Evolutionary conservation across 2,888 invertebrate genomes (phyloP), one percentile per base, ranked within the genome.

Genomic region (Diplolepis rosae): DNA sequence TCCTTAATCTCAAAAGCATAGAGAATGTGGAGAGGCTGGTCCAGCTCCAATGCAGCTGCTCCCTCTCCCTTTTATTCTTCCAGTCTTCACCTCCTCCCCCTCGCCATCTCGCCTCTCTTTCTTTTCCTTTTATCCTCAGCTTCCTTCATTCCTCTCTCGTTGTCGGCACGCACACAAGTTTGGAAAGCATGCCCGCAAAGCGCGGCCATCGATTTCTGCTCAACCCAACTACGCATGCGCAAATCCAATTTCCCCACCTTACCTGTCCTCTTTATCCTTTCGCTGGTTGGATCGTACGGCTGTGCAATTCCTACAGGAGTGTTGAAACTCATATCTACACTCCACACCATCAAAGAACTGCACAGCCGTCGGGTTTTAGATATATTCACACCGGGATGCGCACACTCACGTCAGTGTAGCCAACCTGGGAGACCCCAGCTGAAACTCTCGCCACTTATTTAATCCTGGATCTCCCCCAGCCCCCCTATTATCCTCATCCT

Each of bases 171-270:
- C 27, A 54, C 54, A 30, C 15, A 32, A 1, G 5, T 13, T 13
- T 68, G 73, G 67, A 72, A 71, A 68, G 69, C 61, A 66, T 79
- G 73, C 73, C 72, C 74, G 78, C 75, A 76, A 76, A 71, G 70
- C 69, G 81, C 84, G 79, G 79, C 83, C 86, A 86, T 86, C 84
- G 86, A 86, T 86, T 86, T 83, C 80, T 81, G 76, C 70, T 73
- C 68, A 66, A 52, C 61, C 42, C 5, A 15, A 42, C 5, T 13
- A 74, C 83, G 84, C 84, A 77, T 78, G 83, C 83, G 84, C 81
- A 45, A 65, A 67, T 65, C n/a, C n/a, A n/a, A n/a, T n/a, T n/a
- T 48, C 67, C 73, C 24, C 51, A 42, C 68, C 67, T 66, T 67
- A 65, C 69, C 45, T 42, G 28, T 56, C 28, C 30, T 32, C 71